These are phyloP conservation scores for Leucophora obtusa DNA, from an alignment of 2,888 invertebrate genomes.

Conservation along the genomic window DNA sequence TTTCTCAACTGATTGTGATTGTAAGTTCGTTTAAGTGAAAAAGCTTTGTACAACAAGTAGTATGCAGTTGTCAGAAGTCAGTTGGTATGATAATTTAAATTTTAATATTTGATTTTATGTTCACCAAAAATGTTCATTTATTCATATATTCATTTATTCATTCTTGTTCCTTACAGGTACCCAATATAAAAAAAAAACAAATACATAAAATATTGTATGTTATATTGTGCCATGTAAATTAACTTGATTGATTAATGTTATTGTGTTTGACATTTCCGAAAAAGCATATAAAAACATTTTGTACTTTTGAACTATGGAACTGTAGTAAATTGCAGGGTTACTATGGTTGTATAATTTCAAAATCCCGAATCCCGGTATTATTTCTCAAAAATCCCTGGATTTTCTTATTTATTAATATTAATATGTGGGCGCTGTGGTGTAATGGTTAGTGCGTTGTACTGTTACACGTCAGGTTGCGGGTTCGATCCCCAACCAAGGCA, in stretches of 20 bases:
- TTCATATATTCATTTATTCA: slow-evolving; percentile 13
- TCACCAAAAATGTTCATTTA: neutral
- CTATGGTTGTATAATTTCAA: too few species aligned
- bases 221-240: neutral
- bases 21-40: slow-evolving; percentile 1
- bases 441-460: too few species aligned
- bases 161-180: neutral
- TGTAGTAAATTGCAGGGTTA: too few species aligned
- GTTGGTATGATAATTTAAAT: slow-evolving; percentile 4
- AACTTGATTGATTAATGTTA: slow-evolving; percentile 20
- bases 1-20: slow-evolving; percentile 16
- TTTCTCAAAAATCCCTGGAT: too few species aligned
- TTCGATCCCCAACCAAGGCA: too few species aligned
- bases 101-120: slow-evolving; percentile 18
- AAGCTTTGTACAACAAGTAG: neutral
- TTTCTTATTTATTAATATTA: too few species aligned
- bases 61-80: neutral
- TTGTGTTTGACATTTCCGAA: slow-evolving; percentile 1
- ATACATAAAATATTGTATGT: too few species aligned
- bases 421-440: too few species aligned
- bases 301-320: too few species aligned
- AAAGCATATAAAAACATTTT: neutral
- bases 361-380: too few species aligned
- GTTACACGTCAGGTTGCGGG: too few species aligned
- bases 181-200: neutral